Conservation (phyloP, 2,888 invertebrate genomes). For the Antheraea assamensis region DNA sequence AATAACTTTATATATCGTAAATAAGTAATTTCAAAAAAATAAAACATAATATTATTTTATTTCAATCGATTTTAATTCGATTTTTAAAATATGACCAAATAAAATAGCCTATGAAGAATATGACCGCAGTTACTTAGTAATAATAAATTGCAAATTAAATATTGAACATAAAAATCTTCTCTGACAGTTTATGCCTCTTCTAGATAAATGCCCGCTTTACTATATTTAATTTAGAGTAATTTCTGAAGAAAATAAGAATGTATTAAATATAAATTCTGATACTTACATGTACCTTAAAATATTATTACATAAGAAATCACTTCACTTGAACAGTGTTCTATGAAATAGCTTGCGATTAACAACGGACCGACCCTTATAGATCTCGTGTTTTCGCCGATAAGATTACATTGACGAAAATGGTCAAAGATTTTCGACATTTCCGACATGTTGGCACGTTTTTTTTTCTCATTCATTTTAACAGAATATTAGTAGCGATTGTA, state of each 20-base stretch:
- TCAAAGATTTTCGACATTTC: not conserved
- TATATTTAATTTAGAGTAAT: not conserved
- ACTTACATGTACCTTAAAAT: not conserved
- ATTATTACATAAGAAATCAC: not conserved
- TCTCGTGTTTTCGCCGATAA: not conserved
- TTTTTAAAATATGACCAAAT: too few species aligned
- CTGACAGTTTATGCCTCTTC: too few species aligned
- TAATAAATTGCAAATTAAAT: too few species aligned
- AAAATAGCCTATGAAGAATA: too few species aligned
- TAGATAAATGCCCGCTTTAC: not conserved
- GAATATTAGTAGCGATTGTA: too few species aligned
- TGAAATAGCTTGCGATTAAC: not conserved
- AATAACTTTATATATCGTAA: too few species aligned
- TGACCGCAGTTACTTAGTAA: too few species aligned
- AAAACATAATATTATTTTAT: too few species aligned
- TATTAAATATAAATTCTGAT: not conserved
- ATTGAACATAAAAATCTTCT: too few species aligned
- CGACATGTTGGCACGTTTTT: not conserved
- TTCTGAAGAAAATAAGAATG: not conserved
- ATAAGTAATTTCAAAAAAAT: too few species aligned
- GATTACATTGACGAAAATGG: not conserved
- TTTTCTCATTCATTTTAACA: too few species aligned
- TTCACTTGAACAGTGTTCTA: not conserved
- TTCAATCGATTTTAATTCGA: too few species aligned
- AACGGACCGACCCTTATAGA: not conserved